phyloP scores from a whole-genome alignment of 2,888 invertebrate species.

The Pyralis farinalis region DNA sequence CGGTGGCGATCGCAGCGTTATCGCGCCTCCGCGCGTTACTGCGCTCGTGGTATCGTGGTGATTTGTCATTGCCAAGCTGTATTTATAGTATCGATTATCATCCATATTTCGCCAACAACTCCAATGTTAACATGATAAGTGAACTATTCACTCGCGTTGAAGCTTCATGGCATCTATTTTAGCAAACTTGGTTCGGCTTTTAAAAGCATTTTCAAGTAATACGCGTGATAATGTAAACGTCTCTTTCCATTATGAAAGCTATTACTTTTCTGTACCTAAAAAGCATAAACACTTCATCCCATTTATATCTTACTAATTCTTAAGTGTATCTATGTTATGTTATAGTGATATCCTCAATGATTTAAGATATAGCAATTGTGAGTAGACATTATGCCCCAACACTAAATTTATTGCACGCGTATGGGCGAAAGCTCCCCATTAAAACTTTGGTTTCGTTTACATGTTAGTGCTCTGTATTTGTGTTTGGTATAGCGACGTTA shows the following conservation, averaged over 20 bases:
- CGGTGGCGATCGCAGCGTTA: constrained; percentile 1
- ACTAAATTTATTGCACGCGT: no score
- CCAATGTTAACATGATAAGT: not conserved
- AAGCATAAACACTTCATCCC: no score
- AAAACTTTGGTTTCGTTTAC: no score
- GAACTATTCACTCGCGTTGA: constrained; percentile 3
- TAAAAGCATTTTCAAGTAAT: constrained; percentile 7
- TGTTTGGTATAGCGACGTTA: no score
- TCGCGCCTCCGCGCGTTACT: not conserved
- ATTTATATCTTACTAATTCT: no score
- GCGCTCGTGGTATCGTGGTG: not conserved
- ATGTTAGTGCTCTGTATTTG: no score
- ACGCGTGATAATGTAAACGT: not conserved
- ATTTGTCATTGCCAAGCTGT: constrained; percentile 5
- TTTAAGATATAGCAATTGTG: no score
- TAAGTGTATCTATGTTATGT: no score
- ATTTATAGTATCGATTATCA: constrained; percentile 10
- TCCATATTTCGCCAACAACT: not conserved
- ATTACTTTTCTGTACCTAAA: not conserved
- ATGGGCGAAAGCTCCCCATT: no score
- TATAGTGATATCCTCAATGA: no score
- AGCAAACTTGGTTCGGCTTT: not conserved
- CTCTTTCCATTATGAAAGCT: not conserved
- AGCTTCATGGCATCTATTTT: not conserved
- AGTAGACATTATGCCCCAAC: no score